These are phyloP conservation scores for Corvus hawaiiensis DNA, from an alignment of 2,113 vertebrate species.

Conservation along the genomic window DNA sequence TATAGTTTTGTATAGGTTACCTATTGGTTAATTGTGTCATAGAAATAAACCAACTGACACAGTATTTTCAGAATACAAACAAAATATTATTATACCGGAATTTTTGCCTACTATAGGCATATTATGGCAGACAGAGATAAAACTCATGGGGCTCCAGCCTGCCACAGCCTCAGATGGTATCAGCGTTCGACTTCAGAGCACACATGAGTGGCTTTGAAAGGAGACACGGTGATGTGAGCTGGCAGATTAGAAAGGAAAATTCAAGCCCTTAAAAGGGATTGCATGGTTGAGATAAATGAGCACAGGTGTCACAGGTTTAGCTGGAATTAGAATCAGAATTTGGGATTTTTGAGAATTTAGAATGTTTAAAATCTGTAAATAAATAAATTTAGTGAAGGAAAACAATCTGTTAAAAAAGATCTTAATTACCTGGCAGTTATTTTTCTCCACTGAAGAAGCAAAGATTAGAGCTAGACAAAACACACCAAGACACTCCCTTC, in stretches of 20 bases:
- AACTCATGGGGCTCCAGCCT: neutral
- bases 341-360: neutral
- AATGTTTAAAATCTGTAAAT: neutral
- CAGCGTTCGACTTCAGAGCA: neutral
- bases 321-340: neutral
- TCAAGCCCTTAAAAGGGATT: constrained; percentile 1
- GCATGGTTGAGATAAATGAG: neutral
- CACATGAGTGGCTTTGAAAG: neutral
- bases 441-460: neutral
- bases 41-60: neutral
- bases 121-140: neutral
- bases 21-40: neutral
- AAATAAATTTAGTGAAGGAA: neutral
- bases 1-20: neutral
- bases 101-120: neutral
- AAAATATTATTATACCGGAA: neutral
- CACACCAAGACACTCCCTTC: neutral
- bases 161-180: neutral
- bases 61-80: neutral
- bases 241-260: neutral
- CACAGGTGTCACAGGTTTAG: neutral
- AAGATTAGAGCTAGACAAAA: neutral
- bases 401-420: neutral
- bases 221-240: neutral
- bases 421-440: neutral